Base-by-base conservation (phyloP, 2,888 invertebrate species). In the Brachycybe producta region DNA sequence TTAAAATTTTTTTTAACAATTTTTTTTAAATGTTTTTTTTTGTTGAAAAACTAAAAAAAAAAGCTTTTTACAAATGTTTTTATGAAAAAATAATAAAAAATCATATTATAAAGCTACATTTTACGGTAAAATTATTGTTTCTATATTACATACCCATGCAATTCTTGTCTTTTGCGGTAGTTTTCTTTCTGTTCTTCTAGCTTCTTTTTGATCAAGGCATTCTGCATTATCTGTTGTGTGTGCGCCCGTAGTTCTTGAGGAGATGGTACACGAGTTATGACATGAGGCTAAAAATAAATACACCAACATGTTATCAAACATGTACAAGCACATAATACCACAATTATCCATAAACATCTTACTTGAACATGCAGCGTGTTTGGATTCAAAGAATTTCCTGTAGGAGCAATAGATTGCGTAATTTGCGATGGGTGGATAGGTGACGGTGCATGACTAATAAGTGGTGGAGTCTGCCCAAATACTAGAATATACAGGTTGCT, bases 121-220 rank as follows among this genome's bases (percentile, higher is more conserved):
- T n/a, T n/a, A n/a, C n/a, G n/a, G n/a, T n/a, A n/a, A n/a, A n/a
- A n/a, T n/a, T n/a, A n/a, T n/a, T n/a, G n/a, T n/a, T n/a, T n/a
- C n/a, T 49, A 15, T n/a, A 43, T 35, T 28, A 40, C 24, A 15
- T 34, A 57, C 57, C 56, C 52, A 42, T 57, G 55, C 51, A 69
- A 66, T 52, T 84, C 84, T 67, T 84, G 85, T 54, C 84, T 76
- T 61, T 84, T 81, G 54, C 84, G 77, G 68, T 75, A 85, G 67
- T 84, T 84, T 67, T 86, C 85, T 49, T 80, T 78, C 66, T 87
- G 87, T 61, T 87, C 87, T 65, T 87, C 87, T 51, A 88, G 71
- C 67, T 87, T 86, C 72, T 85, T 84, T 71, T 87, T 87, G 61
- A 87, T 81, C 59, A 87, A 73, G 15, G 86, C 86, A 61, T 77